A percentile compares a stretch with the other conserved stretches of the same genome.
Evolutionary conservation across 1,140 invertebrate species (phyloP).

Genomic region (Neodiprion lecontei): DNA sequence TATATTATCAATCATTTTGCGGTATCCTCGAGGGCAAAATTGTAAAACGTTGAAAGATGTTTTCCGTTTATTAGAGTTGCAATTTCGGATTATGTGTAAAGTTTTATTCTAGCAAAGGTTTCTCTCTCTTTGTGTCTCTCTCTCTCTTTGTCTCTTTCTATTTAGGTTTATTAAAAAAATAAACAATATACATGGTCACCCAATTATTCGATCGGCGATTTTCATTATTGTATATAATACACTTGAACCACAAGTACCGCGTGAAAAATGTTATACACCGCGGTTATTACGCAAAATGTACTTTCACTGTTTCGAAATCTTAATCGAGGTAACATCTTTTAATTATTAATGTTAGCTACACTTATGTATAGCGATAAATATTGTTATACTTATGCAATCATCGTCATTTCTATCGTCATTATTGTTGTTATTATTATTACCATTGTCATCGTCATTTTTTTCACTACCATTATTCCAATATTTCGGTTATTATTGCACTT

Average conservation of each 20-base stretch:
- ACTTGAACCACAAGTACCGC: constrained; percentile 12
- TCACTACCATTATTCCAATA: neutral
- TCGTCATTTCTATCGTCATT: too few species aligned
- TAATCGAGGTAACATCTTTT: too few species aligned
- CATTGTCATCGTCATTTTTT: neutral
- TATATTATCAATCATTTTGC: constrained; percentile 1
- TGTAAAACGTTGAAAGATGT: too few species aligned
- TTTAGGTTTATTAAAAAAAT: constrained; percentile 19
- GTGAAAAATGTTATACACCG: constrained; percentile 13
- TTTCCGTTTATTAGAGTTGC: too few species aligned
- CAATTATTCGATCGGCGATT: constrained; percentile 23
- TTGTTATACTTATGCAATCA: constrained; percentile 9
- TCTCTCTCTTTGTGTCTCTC: neutral
- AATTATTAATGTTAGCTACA: too few species aligned
- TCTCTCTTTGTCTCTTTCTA: constrained; percentile 12
- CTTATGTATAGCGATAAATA: constrained; percentile 1
- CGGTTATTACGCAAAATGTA: too few species aligned
- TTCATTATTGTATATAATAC: too few species aligned
- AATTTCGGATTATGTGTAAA: too few species aligned
- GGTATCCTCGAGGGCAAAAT: too few species aligned
- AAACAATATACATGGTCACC: constrained; percentile 22
- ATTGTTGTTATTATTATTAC: too few species aligned
- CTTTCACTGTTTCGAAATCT: too few species aligned
- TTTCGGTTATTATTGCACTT: neutral
- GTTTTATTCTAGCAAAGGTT: too few species aligned